Evolutionary conservation across 1,140 invertebrate species (phyloP), one percentile per base, ranked within the genome.

Genomic region (Drosophila grimshawi): DNA sequence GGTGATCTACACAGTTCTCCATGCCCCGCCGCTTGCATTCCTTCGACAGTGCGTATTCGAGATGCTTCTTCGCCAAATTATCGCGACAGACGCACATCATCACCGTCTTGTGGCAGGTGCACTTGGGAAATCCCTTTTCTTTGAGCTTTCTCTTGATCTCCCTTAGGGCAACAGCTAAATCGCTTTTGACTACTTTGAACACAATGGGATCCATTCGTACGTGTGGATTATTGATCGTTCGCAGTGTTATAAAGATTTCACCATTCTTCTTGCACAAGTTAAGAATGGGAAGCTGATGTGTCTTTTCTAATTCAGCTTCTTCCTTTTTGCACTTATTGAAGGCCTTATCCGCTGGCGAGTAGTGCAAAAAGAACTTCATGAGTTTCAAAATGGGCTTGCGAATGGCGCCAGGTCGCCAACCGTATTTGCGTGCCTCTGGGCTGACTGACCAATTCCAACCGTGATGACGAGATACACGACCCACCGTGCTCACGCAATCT

Each of bases 321-420:
- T 5, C 48, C 39, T 62, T 62, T 1, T 67, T 49, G 35, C 76
- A 79, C 2, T 69, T 62, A 1, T 51, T 56, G 2, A 59, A 46
- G 3, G 66, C 60, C 8, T 63, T 65, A 0, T 73, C 51, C 6
- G 72, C 53, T 0, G 69, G 66, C 5, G 76, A 51, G 19, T 71
- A 52, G 5, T 82, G 65, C 4, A 92, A 53, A 46, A 92, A 92
- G 74, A 81, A 86, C 19, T 81, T 73, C 91, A 92, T 92, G 2
- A 92, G 56, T 3, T 77, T 64, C 11, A 78, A 78, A 29, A 92
- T 86, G 5, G 91, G 80, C 45, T 81, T 89, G 5, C 76, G 60
- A 7, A 92, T 77, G 43, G 80, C 77, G 2, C 91, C 91, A 0
- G 91, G 91, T 3, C 72, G 78, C 91, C 91, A 92, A 32, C 90